Evolutionary conservation across 2,888 invertebrate species (phyloP).

Genomic region (Neuroscelio doddi): DNA sequence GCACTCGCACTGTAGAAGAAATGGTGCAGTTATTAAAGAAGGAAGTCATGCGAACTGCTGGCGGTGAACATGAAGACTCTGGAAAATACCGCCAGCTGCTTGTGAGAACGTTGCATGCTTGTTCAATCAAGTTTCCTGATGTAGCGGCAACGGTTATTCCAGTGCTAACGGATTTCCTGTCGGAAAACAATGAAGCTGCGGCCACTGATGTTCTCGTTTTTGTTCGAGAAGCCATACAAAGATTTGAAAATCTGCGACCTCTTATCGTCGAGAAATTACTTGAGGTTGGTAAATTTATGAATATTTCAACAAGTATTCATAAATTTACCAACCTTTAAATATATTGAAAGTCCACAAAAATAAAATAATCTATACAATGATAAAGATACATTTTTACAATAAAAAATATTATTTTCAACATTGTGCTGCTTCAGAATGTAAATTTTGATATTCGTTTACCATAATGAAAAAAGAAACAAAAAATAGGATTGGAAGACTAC

Average conservation of each 20-base stretch:
- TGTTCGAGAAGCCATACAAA: slow-evolving; percentile 95
- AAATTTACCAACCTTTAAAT: too few relatives aligned
- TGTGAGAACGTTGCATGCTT: slow-evolving; percentile 94
- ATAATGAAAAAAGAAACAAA: too few relatives aligned
- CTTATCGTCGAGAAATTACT: slow-evolving; percentile 82
- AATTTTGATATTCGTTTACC: too few relatives aligned
- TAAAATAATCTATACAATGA: too few relatives aligned
- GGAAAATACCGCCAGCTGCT: slow-evolving; percentile 96
- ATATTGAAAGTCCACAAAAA: too few relatives aligned
- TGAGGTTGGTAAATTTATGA: slow-evolving; percentile 53
- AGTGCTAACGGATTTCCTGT: slow-evolving; percentile 93
- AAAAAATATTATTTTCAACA: too few relatives aligned
- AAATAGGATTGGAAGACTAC: too few relatives aligned
- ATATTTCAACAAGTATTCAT: too few relatives aligned
- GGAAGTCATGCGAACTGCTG: slow-evolving; percentile 91
- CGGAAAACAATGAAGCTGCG: slow-evolving; percentile 90
- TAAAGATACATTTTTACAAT: too few relatives aligned
- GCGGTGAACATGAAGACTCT: slow-evolving; percentile 94
- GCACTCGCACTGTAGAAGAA: slow-evolving; percentile 94
- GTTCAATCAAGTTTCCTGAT: slow-evolving; percentile 96
- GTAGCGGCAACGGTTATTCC: slow-evolving; percentile 95
- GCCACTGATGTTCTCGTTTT: slow-evolving; percentile 96
- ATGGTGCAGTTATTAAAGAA: slow-evolving; percentile 94
- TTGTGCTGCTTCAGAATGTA: too few relatives aligned
- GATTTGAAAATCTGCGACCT: slow-evolving; percentile 86